Evolutionary conservation across 2,113 vertebrate species (phyloP).

Genomic region (Albula goreensis): DNA sequence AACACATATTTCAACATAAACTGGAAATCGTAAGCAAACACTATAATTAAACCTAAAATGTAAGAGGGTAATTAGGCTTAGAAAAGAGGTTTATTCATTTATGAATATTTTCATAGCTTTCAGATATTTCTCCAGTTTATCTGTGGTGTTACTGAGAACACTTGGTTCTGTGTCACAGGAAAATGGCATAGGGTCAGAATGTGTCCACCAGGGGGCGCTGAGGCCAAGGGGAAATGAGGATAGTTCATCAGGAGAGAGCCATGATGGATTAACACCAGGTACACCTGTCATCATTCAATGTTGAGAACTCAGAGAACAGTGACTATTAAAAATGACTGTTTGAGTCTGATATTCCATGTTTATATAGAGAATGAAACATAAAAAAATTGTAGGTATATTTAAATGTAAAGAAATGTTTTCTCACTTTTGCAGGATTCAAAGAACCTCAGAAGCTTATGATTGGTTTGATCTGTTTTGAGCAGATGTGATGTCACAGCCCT

Average conservation of each 20-base stretch:
- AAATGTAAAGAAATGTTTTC: not conserved
- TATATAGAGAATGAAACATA: not conserved
- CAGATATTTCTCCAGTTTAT: too few species aligned
- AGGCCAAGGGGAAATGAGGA: slow-evolving; percentile 78
- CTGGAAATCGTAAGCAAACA: not conserved
- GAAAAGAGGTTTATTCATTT: too few species aligned
- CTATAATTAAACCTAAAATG: not conserved
- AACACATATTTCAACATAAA: too few species aligned
- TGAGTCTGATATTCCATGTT: not conserved
- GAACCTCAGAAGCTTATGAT: slow-evolving; percentile 27
- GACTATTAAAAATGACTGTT: not conserved
- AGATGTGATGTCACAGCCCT: slow-evolving; percentile 71
- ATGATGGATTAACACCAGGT: slow-evolving; percentile 86
- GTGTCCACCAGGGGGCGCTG: slow-evolving; percentile 55
- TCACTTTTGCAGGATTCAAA: not conserved
- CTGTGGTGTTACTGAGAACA: too few species aligned
- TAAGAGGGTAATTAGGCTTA: too few species aligned
- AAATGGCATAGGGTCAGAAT: slow-evolving; percentile 42
- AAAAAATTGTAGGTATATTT: not conserved
- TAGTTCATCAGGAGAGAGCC: slow-evolving; percentile 84
- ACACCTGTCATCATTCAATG: not conserved
- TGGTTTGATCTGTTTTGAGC: slow-evolving; percentile 53
- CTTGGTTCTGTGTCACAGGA: too few species aligned
- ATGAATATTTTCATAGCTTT: too few species aligned
- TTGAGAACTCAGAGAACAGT: not conserved